These are phyloP conservation scores for Athripsodes cinereus DNA, from an alignment of 2,888 invertebrate genomes.

Conservation along the genomic window DNA sequence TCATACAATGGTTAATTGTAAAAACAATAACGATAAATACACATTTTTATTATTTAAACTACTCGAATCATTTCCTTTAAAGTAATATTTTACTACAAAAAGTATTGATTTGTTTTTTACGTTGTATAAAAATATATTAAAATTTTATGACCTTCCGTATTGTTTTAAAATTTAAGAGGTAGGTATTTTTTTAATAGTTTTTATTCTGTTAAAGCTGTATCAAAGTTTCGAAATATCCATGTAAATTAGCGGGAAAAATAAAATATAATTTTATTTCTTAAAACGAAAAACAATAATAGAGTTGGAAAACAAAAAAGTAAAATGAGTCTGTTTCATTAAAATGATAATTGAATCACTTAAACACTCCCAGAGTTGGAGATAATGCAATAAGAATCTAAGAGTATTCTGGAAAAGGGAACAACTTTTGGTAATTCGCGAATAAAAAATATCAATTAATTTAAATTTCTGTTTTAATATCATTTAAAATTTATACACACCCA, in stretches of 20 bases:
- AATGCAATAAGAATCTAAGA: neutral
- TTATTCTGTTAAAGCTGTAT: too few relatives aligned
- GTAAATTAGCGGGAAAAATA: neutral
- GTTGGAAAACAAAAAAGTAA: neutral
- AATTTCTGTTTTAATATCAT: neutral
- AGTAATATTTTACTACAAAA: too few relatives aligned
- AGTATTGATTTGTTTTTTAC: too few relatives aligned
- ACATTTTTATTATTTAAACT: too few relatives aligned
- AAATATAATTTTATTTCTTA: neutral
- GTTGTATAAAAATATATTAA: too few relatives aligned
- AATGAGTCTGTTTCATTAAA: neutral
- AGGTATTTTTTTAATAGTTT: too few relatives aligned
- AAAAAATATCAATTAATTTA: neutral
- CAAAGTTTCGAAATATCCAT: neutral
- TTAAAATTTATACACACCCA: neutral
- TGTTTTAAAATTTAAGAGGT: too few relatives aligned
- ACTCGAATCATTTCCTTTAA: too few relatives aligned
- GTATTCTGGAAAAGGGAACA: neutral
- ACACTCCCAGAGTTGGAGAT: neutral
- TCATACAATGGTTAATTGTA: too few relatives aligned
- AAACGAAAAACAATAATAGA: neutral
- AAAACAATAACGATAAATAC: too few relatives aligned
- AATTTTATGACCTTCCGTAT: too few relatives aligned
- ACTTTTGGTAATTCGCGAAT: neutral
- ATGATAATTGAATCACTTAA: constrained; percentile 2